Evolutionary conservation across 2,797 vertebrate species (phyloP).

Genomic region (Enteromius thamalakanensis): DNA sequence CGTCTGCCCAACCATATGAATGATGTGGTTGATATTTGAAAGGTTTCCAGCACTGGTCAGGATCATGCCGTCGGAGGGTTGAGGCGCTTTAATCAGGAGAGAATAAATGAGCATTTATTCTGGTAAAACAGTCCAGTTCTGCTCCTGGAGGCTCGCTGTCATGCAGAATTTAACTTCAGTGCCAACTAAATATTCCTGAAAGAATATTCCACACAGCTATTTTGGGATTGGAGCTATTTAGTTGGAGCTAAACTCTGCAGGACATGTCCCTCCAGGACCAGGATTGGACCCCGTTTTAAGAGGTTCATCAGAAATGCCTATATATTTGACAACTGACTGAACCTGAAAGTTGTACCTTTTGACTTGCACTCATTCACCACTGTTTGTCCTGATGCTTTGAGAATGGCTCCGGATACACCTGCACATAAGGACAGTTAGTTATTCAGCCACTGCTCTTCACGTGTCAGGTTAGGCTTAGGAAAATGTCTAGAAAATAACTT

Average conservation of each 20-base stretch:
- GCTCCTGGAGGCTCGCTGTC: not conserved
- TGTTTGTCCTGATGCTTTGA: conserved; percentile 65
- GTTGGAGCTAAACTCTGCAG: not conserved
- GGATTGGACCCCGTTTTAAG: not conserved
- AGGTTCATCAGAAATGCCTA: not conserved
- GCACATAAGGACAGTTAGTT: not conserved
- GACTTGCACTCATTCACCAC: conserved; percentile 64
- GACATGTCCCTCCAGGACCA: not conserved
- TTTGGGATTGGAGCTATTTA: not conserved
- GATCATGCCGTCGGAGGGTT: conserved; percentile 61
- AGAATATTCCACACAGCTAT: not conserved
- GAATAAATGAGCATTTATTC: not conserved
- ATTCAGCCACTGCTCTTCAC: not conserved
- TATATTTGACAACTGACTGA: not conserved
- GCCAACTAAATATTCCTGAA: not conserved
- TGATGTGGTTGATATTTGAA: conserved; percentile 59
- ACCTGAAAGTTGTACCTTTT: conserved; percentile 55
- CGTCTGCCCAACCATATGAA: conserved; percentile 69
- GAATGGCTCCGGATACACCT: conserved; percentile 69
- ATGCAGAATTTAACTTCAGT: not conserved
- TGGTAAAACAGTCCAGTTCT: not conserved
- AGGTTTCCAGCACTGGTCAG: conserved; percentile 67
- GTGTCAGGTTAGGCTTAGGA: not conserved
- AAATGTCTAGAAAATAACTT: not conserved
- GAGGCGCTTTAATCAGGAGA: conserved; percentile 56